phyloP scores from a whole-genome alignment of 2,113 vertebrate genomes.

The Microcebus lehilahytsara region DNA sequence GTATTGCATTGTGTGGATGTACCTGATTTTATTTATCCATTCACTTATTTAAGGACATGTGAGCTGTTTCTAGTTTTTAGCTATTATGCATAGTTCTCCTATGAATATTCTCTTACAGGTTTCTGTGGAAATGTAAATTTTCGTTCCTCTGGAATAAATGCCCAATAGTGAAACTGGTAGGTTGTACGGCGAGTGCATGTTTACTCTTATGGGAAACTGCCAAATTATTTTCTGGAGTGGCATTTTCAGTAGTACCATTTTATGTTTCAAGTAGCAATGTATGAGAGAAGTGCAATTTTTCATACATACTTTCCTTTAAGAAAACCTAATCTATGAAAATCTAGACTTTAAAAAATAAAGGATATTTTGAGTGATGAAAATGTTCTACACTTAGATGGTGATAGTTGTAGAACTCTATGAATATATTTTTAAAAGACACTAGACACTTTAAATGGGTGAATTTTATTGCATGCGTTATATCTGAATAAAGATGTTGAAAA shows the following conservation, averaged over 20 bases:
- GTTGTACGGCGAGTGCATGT: background rate
- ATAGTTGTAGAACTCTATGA: background rate
- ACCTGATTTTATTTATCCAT: background rate
- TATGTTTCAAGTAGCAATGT: background rate
- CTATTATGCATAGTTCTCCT: background rate
- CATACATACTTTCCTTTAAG: background rate
- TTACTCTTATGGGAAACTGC: conserved; percentile 7
- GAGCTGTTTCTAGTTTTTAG: background rate
- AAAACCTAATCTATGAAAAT: background rate
- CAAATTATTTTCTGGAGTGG: background rate
- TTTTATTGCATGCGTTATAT: background rate
- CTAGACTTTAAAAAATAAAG: background rate
- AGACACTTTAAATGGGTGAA: background rate
- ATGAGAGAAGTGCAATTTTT: conserved; percentile 9
- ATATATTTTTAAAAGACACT: background rate
- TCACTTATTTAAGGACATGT: background rate
- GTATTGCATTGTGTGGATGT: background rate
- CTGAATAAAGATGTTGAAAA: background rate
- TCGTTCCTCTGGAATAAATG: conserved; percentile 25
- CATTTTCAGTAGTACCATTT: background rate
- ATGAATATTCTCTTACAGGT: background rate
- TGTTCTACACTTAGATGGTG: background rate
- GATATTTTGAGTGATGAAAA: background rate
- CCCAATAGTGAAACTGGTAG: background rate
- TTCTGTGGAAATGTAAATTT: conserved; percentile 2